Evolutionary conservation across 2,797 vertebrate species (phyloP), one percentile per base, ranked within the genome.

Genomic region (Apogon talboti): DNA sequence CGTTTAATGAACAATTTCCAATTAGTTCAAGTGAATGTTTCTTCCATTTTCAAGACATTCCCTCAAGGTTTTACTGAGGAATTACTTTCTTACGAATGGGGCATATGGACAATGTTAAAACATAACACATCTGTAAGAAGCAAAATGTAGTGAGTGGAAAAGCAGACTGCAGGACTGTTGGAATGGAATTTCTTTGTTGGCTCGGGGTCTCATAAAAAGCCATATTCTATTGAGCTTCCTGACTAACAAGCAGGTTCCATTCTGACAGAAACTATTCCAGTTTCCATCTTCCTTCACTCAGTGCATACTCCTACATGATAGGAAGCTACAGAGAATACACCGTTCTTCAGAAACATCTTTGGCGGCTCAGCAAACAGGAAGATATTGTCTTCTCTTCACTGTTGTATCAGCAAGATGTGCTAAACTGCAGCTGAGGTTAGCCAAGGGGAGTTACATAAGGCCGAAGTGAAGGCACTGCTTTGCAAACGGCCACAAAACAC

Each of bases 391-490:
- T 61, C 37, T 74, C 76, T 79, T 73, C 41, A 38, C 57, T 64
- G 38, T 21, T 48, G 33, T 44, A 61, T 64, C 63, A 61, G 47
- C 37, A 37, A 81, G 55, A 75, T 12, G 21, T 12, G 21, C 54
- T 30, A 15, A 43, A 58, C 64, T 69, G 65, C 60, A 76, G 53
- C 61, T 12, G 53, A 74, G 76, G 74, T 84, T 54, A 86, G 60
- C 40, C 13, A 6, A 75, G 66, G 59, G 41, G 30, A 54, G 70
- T 83, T 85, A 75, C 40, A 53, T 78, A 88, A 90, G 44, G 12
- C 76, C 48, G 33, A 76, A 57, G 37, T 48, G 53, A 76, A 83
- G 71, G 74, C 15, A 74, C 59, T 8, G 43, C 46, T 54, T 59
- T 55, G 65, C 42, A 58, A 64, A 12, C n/a, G 58, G 67, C 56